Evolutionary conservation across 2,888 invertebrate species (phyloP).

Genomic region (Cyaniris semiargus): DNA sequence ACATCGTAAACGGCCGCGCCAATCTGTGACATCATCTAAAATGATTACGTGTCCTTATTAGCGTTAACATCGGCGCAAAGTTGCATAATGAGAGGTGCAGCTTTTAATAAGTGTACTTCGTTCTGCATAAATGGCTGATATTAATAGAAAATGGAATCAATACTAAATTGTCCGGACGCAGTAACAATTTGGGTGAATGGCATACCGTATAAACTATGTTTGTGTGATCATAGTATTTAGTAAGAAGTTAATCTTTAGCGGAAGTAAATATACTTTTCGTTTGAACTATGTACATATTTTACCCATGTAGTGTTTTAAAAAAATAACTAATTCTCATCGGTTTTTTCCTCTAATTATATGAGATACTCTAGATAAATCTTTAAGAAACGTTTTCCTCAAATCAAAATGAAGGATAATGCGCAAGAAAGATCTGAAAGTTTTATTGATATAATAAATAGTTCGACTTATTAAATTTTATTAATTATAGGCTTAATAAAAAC

Average conservation of each 20-base stretch:
- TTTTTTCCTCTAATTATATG: background rate
- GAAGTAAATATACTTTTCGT: too few relatives aligned
- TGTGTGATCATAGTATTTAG: too few relatives aligned
- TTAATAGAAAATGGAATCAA: background rate
- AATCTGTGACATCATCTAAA: conserved; percentile 38
- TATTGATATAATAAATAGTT: conserved; percentile 25
- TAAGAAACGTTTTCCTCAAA: background rate
- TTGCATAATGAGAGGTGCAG: conserved; percentile 7
- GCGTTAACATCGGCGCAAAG: conserved; percentile 16
- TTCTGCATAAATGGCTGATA: background rate
- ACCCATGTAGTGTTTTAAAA: too few relatives aligned
- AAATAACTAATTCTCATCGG: background rate
- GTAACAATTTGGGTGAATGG: too few relatives aligned
- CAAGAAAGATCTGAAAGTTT: conserved; percentile 18
- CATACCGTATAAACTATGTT: too few relatives aligned
- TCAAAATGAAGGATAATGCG: background rate
- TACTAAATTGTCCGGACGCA: too few relatives aligned
- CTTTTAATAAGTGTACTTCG: background rate
- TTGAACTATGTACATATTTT: too few relatives aligned
- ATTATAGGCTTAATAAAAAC: conserved; percentile 23
- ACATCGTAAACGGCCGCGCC: conserved; percentile 38
- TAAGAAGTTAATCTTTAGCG: too few relatives aligned
- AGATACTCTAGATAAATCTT: background rate
- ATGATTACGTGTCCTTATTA: conserved; percentile 38
- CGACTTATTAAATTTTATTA: conserved; percentile 30